A percentile compares a stretch with the other conserved stretches of the same genome.
Conservation (phyloP, 2,113 vertebrate genomes). For the Pionites leucogaster region DNA sequence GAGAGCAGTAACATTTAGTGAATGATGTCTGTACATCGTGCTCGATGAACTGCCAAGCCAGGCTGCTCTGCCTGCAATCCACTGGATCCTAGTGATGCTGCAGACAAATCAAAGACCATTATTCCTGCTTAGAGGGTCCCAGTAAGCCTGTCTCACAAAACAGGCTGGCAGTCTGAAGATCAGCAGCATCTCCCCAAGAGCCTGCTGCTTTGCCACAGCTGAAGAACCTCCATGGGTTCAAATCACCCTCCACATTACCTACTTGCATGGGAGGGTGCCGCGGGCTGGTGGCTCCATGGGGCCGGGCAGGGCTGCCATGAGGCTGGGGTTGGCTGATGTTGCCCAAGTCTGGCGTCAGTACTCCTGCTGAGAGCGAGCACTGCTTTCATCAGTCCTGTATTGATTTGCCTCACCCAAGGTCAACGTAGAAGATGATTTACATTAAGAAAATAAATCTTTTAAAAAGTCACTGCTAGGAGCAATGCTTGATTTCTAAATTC, state of each 20-base stretch:
- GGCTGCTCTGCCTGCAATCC: not conserved
- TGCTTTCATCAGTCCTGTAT: slow-evolving; percentile 46
- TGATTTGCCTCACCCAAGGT: slow-evolving; percentile 36
- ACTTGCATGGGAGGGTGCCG: accelerated
- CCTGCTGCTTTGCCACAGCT: not conserved
- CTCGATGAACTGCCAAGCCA: accelerated
- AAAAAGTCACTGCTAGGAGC: not conserved
- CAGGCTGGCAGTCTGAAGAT: not conserved
- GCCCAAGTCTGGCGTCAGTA: accelerated
- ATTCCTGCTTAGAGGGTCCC: not conserved
- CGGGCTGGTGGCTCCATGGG: accelerated
- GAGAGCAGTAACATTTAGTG: not conserved
- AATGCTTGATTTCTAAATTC: slow-evolving; percentile 58
- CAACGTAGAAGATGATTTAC: slow-evolving; percentile 56
- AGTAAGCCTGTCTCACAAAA: not conserved
- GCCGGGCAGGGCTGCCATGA: not conserved
- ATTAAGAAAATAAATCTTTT: slow-evolving; percentile 57
- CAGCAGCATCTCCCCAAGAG: not conserved
- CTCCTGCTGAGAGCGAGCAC: not conserved
- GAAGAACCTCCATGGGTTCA: not conserved
- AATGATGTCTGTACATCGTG: accelerated
- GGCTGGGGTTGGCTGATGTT: not conserved
- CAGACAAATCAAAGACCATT: not conserved
- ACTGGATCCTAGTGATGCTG: not conserved
- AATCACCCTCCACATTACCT: not conserved